phyloP scores from a whole-genome alignment of 2,113 vertebrate genomes.

The Sceloporus tristichus region DNA sequence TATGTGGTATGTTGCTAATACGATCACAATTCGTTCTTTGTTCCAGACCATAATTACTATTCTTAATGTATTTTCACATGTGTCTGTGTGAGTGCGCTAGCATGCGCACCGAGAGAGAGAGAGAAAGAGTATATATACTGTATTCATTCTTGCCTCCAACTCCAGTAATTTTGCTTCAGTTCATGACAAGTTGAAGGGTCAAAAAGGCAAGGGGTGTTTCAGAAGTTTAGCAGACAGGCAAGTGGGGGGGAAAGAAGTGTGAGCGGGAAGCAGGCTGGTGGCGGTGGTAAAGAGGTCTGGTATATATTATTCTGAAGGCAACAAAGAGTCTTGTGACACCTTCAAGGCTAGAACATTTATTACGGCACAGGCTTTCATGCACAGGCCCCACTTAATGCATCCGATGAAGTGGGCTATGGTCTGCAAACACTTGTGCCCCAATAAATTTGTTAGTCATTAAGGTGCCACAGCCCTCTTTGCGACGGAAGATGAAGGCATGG shows the following conservation, averaged over 20 bases:
- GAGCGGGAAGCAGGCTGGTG: constrained; percentile 25
- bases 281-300: constrained; percentile 70
- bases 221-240: constrained; percentile 85
- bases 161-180: constrained; percentile 81
- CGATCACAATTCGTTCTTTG: constrained; percentile 24
- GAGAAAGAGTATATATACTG: background rate
- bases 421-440: background rate
- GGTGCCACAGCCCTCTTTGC: too few relatives aligned
- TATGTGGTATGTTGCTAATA: constrained; percentile 69
- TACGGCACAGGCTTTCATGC: background rate
- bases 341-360: background rate
- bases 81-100: background rate
- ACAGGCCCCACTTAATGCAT: background rate
- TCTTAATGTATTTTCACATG: background rate
- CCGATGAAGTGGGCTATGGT: background rate
- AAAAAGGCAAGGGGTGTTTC: constrained; percentile 88
- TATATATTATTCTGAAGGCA: constrained; percentile 73
- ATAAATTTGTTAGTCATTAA: background rate
- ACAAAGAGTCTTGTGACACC: background rate
- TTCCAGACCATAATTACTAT: background rate
- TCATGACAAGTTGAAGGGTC: constrained; percentile 89
- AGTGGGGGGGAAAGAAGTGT: constrained; percentile 72
- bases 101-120: background rate
- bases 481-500: too few relatives aligned
- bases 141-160: constrained; percentile 66